phyloP scores from a whole-genome alignment of 2,113 vertebrate species.

The Osmerus mordax region DNA sequence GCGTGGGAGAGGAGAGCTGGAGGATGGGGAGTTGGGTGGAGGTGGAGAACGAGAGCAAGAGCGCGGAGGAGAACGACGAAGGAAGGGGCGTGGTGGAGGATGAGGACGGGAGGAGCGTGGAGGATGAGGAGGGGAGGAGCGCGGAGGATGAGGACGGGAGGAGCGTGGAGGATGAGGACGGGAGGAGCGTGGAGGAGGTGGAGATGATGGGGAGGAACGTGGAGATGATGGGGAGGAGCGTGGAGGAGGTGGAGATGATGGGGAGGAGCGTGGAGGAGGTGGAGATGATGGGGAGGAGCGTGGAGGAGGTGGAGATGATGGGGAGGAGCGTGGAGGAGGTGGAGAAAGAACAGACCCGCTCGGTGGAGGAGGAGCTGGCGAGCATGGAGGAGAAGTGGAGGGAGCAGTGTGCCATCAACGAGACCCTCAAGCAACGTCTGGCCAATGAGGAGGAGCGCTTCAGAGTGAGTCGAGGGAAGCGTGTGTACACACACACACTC shows the following conservation, averaged over 20 bases:
- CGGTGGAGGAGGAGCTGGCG: conserved; percentile 88
- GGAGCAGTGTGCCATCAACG: conserved; percentile 88
- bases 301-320: conserved; percentile 40
- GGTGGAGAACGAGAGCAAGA: conserved; percentile 47
- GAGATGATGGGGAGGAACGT: conserved; percentile 78
- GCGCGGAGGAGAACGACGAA: neutral
- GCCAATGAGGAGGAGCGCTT: conserved; percentile 83
- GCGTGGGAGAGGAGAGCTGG: conserved; percentile 54
- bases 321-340: conserved; percentile 37
- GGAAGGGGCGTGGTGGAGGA: conserved; percentile 1
- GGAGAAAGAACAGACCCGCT: conserved; percentile 77
- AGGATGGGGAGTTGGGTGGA: conserved; percentile 66
- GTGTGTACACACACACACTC: neutral
- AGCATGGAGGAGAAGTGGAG: conserved; percentile 94
- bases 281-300: conserved; percentile 5
- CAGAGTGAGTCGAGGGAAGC: conserved; percentile 70
- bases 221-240: conserved; percentile 75
- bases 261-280: conserved; percentile 54
- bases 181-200: conserved; percentile 10
- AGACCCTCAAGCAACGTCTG: conserved; percentile 82
- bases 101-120: conserved; percentile 74
- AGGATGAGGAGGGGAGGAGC: conserved; percentile 26
- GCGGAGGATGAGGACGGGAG: conserved; percentile 64
- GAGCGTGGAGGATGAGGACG: conserved; percentile 61
- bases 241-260: conserved; percentile 13